Evolutionary conservation across 1,140 invertebrate genomes (phyloP).

Genomic region (Limonius californicus): DNA sequence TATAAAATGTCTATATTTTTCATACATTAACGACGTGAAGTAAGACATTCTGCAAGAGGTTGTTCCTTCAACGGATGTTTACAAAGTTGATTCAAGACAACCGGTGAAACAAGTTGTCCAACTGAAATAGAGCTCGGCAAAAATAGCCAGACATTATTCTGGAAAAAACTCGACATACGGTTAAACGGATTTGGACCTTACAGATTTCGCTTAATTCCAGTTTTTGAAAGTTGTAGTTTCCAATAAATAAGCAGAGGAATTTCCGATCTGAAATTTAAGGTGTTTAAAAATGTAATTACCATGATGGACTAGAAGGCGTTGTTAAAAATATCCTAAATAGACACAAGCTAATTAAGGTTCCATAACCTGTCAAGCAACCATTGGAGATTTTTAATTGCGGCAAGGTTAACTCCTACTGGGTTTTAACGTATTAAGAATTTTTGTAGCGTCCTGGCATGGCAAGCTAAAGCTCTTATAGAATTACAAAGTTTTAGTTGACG

Average conservation of each 20-base stretch:
- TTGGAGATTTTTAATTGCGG: neutral
- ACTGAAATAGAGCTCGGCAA: neutral
- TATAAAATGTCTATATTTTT: too few species aligned
- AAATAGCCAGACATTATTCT: neutral
- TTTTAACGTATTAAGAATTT: too few species aligned
- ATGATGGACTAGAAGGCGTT: neutral
- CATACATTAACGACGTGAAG: too few species aligned
- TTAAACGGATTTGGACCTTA: too few species aligned
- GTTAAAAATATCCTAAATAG: constrained; percentile 4
- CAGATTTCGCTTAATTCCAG: too few species aligned
- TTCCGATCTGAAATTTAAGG: too few species aligned
- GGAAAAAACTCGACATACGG: neutral
- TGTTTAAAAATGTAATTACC: too few species aligned
- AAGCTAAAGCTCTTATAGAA: too few species aligned
- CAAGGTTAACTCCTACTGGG: neutral
- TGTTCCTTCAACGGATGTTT: constrained; percentile 2
- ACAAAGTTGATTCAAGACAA: constrained; percentile 1
- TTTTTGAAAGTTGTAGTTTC: too few species aligned
- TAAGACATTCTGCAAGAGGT: neutral
- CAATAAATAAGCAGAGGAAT: too few species aligned
- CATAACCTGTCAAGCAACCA: constrained; percentile 5
- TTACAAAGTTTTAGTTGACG: too few species aligned
- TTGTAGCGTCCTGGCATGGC: too few species aligned
- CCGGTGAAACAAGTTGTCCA: constrained; percentile 4
- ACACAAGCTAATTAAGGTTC: constrained; percentile 3